phyloP scores from a whole-genome alignment of 2,113 vertebrate species.

The Lamprotornis superbus region DNA sequence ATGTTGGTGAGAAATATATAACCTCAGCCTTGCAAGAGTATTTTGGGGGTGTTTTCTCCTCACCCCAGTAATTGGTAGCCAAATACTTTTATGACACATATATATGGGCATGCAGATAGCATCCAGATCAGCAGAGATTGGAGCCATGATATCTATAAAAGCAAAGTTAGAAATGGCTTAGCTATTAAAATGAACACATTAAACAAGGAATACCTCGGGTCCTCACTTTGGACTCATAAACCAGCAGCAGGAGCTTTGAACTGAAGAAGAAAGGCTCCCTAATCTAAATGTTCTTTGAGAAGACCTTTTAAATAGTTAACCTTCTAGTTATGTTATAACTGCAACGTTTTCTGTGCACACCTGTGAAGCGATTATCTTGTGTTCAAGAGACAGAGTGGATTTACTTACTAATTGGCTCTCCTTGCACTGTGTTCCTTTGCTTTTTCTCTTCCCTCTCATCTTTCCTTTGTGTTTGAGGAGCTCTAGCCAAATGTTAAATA shows the following conservation, averaged over 20 bases:
- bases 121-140: neutral
- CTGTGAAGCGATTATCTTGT: slow-evolving; percentile 32
- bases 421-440: neutral
- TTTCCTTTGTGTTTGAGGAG: slow-evolving; percentile 26
- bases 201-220: slow-evolving; percentile 32
- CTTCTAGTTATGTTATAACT: slow-evolving; percentile 29
- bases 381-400: slow-evolving; percentile 5
- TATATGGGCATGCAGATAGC: neutral
- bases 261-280: slow-evolving; percentile 16
- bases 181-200: slow-evolving; percentile 5
- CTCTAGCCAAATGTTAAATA: slow-evolving; percentile 46
- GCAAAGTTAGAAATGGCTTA: slow-evolving; percentile 2
- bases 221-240: slow-evolving; percentile 32
- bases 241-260: slow-evolving; percentile 36
- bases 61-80: neutral
- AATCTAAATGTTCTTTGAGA: slow-evolving; percentile 6
- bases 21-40: neutral
- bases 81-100: neutral
- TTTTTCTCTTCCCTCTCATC: slow-evolving; percentile 29
- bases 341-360: slow-evolving; percentile 35
- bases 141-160: neutral
- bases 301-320: slow-evolving; percentile 43
- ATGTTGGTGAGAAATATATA: neutral
- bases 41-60: neutral
- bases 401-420: slow-evolving; percentile 43